Base-by-base conservation (phyloP, 2,797 vertebrate species). In the Streptopelia turtur region DNA sequence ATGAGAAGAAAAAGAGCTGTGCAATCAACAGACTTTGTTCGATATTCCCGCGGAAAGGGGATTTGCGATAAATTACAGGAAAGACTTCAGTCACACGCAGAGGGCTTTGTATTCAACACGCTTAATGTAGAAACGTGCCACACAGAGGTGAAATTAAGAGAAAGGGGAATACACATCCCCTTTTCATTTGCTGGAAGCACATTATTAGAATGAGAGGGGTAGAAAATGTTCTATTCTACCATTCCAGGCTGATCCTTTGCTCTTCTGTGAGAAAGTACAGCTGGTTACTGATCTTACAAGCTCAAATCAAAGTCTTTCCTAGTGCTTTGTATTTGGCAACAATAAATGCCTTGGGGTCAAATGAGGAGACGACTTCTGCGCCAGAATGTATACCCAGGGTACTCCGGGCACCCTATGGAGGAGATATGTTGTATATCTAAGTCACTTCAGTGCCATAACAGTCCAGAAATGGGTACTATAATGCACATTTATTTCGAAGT, bases 11-110 rank as follows among this genome's bases (percentile, higher is more conserved):
- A 89, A 86, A 53, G 68, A 69, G 30, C 60, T 63, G 25, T 74
- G 93, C 95, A 96, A 89, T 96, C 94, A 94, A 47, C 93, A 60
- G 91, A 86, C 95, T 95, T 92, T 96, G 93, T 95, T 90, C 87
- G 24, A 11, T 91, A 89, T 64, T 69, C 91, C 83, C 90, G 33
- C 66, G 37, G 5, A 49, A 72, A 69, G 59, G 65, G 33, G 37
- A 8, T 39, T 87, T 75, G 89, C 3, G 10, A 56, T 8, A 65
- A 85, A 81, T 81, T 12, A 91, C 45, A 16, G 1, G 23, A 47
- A 76, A 55, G 31, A 3, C 59, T 82, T 52, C 18, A 68, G 69
- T 83, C 64, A 37, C 53, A 56, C 28, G 8, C 41, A 50, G 85
- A 66, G 23, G 57, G 17, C 6, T 93, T 90, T 94, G 84, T 94